Percentiles rank a stretch among this genome's conserved stretches.
phyloP scores from a whole-genome alignment of 1,140 invertebrate species.

The Dendrolimus kikuchii region DNA sequence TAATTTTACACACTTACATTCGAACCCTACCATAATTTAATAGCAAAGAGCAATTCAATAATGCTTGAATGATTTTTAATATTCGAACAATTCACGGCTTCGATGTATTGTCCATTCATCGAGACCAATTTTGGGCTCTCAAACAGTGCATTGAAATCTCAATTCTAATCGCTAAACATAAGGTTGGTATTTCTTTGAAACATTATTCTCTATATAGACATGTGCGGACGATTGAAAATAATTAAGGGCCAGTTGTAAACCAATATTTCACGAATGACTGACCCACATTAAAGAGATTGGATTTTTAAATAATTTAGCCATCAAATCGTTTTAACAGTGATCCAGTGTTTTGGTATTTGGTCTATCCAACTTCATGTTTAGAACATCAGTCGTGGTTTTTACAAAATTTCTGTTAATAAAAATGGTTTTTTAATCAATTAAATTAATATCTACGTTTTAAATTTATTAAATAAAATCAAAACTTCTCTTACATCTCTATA shows the following conservation, averaged over 20 bases:
- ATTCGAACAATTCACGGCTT: slow-evolving; percentile 45
- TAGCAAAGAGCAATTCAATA: slow-evolving; percentile 57
- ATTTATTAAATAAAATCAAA: too few species aligned
- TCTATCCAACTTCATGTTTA: too few species aligned
- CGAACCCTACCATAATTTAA: slow-evolving; percentile 30
- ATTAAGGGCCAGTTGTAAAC: slow-evolving; percentile 11
- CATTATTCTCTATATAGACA: slow-evolving; percentile 7
- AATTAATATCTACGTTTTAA: too few species aligned
- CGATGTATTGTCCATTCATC: slow-evolving; percentile 37
- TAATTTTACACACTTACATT: slow-evolving; percentile 18
- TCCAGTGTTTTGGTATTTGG: too few species aligned
- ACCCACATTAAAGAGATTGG: slow-evolving; percentile 2
- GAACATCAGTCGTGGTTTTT: too few species aligned
- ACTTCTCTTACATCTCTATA: too few species aligned
- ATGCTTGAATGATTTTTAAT: slow-evolving; percentile 62
- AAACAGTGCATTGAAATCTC: slow-evolving; percentile 8
- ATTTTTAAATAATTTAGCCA: slow-evolving; percentile 2
- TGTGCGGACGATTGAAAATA: slow-evolving; percentile 15
- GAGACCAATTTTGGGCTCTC: slow-evolving; percentile 27
- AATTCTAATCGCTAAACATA: slow-evolving; percentile 5
- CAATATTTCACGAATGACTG: slow-evolving; percentile 19
- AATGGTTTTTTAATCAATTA: too few species aligned
- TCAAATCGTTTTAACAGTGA: not conserved
- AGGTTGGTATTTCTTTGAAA: slow-evolving; percentile 5
- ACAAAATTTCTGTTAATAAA: too few species aligned